Evolutionary conservation across 92 coral and sea anemone species (phyloP).

Genomic region (Metridium senile): DNA sequence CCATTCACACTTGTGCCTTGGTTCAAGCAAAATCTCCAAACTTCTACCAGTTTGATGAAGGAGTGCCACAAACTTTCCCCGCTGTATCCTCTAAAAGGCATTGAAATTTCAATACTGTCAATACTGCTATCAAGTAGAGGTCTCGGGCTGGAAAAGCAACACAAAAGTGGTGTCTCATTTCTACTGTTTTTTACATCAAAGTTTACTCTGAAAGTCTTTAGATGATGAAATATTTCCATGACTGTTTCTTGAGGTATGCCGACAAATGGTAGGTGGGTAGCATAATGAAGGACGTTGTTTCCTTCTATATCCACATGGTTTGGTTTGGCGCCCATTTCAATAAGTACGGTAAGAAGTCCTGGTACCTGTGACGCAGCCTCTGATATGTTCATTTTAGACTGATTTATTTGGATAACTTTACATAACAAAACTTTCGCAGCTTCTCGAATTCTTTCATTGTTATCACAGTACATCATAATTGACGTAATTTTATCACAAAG

Average conservation of each 20-base stretch:
- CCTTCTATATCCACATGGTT: conserved; percentile 4
- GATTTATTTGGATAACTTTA: too few relatives aligned
- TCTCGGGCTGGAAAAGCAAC: neutral
- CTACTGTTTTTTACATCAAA: neutral
- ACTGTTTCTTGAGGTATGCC: neutral
- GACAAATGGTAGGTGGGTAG: neutral
- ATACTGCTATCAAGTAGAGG: neutral
- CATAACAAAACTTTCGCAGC: too few relatives aligned
- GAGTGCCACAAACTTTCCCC: too few relatives aligned
- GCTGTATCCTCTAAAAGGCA: neutral
- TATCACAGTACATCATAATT: too few relatives aligned
- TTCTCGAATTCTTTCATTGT: too few relatives aligned
- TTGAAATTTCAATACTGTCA: neutral
- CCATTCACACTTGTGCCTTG: neutral
- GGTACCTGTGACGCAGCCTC: too few relatives aligned
- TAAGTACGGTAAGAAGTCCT: neutral
- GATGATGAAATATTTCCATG: neutral
- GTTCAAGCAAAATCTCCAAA: neutral
- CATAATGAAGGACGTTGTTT: conserved; percentile 9
- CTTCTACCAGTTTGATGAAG: neutral
- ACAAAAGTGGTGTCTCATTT: neutral
- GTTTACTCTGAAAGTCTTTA: neutral
- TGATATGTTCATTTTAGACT: too few relatives aligned
- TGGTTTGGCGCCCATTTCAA: conserved; percentile 12
- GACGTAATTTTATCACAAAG: too few relatives aligned